These are phyloP conservation scores for Drosophila miranda DNA, from an alignment of 1,140 invertebrate genomes.

Conservation along the genomic window DNA sequence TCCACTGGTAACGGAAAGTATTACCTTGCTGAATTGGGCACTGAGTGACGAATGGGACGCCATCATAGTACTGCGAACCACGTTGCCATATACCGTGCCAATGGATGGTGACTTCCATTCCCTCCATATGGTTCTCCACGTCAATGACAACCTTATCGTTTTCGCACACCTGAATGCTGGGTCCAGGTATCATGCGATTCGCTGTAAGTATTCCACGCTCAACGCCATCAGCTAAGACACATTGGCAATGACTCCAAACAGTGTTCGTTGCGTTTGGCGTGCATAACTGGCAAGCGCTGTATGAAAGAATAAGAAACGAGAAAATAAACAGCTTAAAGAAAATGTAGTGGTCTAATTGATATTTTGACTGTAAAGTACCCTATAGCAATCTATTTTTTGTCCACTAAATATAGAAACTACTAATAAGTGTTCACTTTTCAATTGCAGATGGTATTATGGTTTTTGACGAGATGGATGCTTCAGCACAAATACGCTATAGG, in stretches of 20 bases:
- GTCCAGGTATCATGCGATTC: slow-evolving; percentile 95
- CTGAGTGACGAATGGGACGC: slow-evolving; percentile 94
- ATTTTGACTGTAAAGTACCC: too few relatives aligned
- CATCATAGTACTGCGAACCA: slow-evolving; percentile 93
- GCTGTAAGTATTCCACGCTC: slow-evolving; percentile 92
- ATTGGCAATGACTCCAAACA: slow-evolving; percentile 93
- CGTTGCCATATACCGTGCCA: slow-evolving; percentile 94
- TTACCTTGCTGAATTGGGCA: slow-evolving; percentile 93
- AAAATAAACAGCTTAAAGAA: neutral
- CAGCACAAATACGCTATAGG: too few relatives aligned
- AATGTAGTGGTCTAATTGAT: too few relatives aligned
- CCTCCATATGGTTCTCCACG: slow-evolving; percentile 91
- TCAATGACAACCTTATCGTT: slow-evolving; percentile 93
- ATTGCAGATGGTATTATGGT: too few relatives aligned
- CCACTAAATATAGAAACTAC: too few relatives aligned
- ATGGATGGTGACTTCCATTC: slow-evolving; percentile 92
- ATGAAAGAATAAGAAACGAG: slow-evolving; percentile 15
- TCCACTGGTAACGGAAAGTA: slow-evolving; percentile 92
- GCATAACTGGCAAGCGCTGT: slow-evolving; percentile 94
- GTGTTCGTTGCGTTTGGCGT: slow-evolving; percentile 94
- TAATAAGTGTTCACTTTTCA: too few relatives aligned
- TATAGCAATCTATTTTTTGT: too few relatives aligned
- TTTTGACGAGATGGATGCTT: too few relatives aligned
- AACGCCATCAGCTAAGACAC: slow-evolving; percentile 93
- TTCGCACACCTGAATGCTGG: slow-evolving; percentile 94